These are phyloP conservation scores for Paradoxurus hermaphroditus DNA, from an alignment of 2,113 vertebrate species.

Conservation along the genomic window DNA sequence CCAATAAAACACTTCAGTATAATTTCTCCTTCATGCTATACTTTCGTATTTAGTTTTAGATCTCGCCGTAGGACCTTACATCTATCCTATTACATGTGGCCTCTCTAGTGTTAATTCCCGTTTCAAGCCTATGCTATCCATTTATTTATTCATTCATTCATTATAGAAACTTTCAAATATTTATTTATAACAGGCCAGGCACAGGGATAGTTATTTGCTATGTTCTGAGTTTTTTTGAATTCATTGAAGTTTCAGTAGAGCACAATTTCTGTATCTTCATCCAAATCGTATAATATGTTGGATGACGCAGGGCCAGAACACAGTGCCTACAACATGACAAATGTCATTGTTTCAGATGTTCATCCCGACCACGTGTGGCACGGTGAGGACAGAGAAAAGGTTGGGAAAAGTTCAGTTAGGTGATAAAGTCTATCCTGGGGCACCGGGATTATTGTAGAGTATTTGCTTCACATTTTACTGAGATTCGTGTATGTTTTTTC, in stretches of 20 bases:
- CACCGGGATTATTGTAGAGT: not conserved
- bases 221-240: not conserved
- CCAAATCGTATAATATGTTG: not conserved
- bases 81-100: not conserved
- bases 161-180: constrained; percentile 21
- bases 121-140: not conserved
- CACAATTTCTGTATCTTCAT: not conserved
- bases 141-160: not conserved
- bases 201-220: not conserved
- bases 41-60: not conserved
- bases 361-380: not conserved
- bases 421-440: not conserved
- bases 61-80: not conserved
- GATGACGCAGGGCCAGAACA: not conserved
- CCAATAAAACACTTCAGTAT: not conserved
- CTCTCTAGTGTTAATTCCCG: not conserved
- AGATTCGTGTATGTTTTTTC: not conserved
- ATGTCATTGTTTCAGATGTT: not conserved
- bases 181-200: not conserved
- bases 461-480: not conserved
- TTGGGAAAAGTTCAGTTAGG: not conserved
- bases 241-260: not conserved
- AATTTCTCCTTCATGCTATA: not conserved
- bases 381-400: not conserved
- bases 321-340: not conserved